Evolutionary conservation across 64 coral and sea anemone species (phyloP), one percentile per base, ranked within the genome.

Genomic region (Porites australiensis): DNA sequence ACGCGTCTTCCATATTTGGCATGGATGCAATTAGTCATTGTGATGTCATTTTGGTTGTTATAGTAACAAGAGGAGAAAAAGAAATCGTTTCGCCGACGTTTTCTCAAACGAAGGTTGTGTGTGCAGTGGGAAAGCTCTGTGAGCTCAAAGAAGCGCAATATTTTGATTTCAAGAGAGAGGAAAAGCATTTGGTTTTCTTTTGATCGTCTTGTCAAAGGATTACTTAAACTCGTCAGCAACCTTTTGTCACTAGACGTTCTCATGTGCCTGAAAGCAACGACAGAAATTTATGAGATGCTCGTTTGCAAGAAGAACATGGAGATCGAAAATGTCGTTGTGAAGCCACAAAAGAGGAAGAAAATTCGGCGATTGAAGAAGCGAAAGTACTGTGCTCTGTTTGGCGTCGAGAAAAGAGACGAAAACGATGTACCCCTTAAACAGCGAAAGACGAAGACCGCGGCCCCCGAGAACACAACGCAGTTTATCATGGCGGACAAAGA

Each of bases 401-500:
- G 83, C 54, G 22, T 51, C 60, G 75, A 91, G 45, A 76, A 18
- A 70, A 27, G 47, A 18, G 44, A 49, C 18, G 70, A 50, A 6
- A 21, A 63, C 44, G 64, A 70, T 13, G 75, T 60, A 55, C 95
- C 95, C 15, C 44, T 77, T 43, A 97, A 97, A 64, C 90, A 89
- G 58, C 70, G 79, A 27, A 87, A 86, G 82, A 94, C 78, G 75
- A 83, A 93, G 46, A 96, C 77, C 13, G 73, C 88, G 15, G 98
- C 98, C 21, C 98, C 98, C 8, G 88, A 95, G 84, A 99, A 99
- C 44, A 99, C 98, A 9, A 99, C 98, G 18, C 98, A 99, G 69
- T 99, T 99, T 71, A 79, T 99, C 22, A 99, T 99, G 75, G 98
- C 93, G 77, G 98, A 99, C 54, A 92, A 92, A 80, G 89, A 94